Conservation (phyloP, 2,797 vertebrate genomes). For the Notolepis coatsorum region DNA sequence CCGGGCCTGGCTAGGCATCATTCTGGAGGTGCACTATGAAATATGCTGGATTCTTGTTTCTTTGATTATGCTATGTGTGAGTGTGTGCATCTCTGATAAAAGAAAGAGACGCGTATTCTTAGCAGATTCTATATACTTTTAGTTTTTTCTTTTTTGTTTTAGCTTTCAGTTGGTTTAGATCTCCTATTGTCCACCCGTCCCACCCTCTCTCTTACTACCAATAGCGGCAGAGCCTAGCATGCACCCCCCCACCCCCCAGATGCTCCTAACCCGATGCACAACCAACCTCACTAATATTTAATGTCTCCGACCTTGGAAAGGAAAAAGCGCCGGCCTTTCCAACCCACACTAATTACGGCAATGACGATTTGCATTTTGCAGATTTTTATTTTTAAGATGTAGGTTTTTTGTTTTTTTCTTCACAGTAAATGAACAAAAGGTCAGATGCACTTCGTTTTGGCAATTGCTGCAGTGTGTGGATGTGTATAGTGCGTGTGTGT, state of each 20-base stretch:
- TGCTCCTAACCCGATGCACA: slow-evolving; percentile 51
- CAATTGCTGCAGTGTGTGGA: slow-evolving; percentile 45
- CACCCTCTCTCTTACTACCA: slow-evolving; percentile 44
- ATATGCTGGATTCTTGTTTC: slow-evolving; percentile 60
- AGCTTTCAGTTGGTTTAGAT: slow-evolving; percentile 55
- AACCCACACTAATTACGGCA: slow-evolving; percentile 46
- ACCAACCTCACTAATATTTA: slow-evolving; percentile 48
- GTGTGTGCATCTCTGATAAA: slow-evolving; percentile 32
- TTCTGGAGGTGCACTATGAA: slow-evolving; percentile 42
- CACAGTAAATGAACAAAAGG: slow-evolving; percentile 63
- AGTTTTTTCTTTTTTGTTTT: slow-evolving; percentile 48
- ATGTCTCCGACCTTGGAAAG: slow-evolving; percentile 27
- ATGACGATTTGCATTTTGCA: slow-evolving; percentile 44
- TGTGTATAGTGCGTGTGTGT: not conserved
- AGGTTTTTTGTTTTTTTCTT: slow-evolving; percentile 30
- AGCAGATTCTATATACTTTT: slow-evolving; percentile 64
- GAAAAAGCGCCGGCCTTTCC: slow-evolving; percentile 16
- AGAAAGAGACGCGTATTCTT: slow-evolving; percentile 56
- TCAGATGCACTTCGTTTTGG: slow-evolving; percentile 65
- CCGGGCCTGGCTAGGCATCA: slow-evolving; percentile 26
- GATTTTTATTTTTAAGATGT: too few species aligned
- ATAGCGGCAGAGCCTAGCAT: slow-evolving; percentile 42
- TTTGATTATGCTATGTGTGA: slow-evolving; percentile 49
- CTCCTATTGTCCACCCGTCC: slow-evolving; percentile 40
- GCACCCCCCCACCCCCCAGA: slow-evolving; percentile 49